These are phyloP conservation scores for Sitta carolinensis DNA, from an alignment of 2,797 vertebrate genomes.

Conservation along the genomic window DNA sequence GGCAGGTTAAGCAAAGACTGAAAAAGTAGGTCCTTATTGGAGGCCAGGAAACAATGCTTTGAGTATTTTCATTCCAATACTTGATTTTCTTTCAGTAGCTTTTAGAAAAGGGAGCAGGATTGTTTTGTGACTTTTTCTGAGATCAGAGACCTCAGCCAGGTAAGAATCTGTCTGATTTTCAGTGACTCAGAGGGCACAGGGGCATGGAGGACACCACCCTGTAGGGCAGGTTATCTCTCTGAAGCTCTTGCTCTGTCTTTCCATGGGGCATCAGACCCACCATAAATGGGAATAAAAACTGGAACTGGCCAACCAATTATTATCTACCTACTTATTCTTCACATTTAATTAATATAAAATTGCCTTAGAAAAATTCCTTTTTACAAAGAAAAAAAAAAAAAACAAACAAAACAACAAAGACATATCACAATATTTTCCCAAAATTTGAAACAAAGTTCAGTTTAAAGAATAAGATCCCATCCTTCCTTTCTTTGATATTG, in stretches of 20 bases:
- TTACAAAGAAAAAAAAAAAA: neutral
- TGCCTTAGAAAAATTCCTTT: neutral
- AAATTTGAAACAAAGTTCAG: neutral
- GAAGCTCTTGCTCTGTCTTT: neutral
- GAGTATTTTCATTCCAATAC: neutral
- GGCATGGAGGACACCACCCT: too few relatives aligned
- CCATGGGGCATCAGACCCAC: neutral
- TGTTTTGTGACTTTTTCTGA: neutral
- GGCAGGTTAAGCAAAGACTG: slow-evolving; percentile 32
- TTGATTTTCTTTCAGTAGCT: neutral
- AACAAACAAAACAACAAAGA: neutral
- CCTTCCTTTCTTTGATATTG: neutral
- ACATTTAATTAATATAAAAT: neutral
- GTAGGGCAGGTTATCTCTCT: neutral
- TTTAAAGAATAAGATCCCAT: neutral
- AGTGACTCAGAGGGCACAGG: neutral
- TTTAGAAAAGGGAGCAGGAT: neutral
- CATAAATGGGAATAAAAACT: neutral
- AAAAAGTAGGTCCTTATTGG: slow-evolving; percentile 27
- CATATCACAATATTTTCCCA: neutral
- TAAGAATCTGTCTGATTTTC: neutral
- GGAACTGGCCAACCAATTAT: neutral
- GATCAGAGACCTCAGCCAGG: neutral
- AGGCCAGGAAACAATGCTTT: neutral
- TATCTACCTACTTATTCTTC: neutral